phyloP scores from a whole-genome alignment of 2,113 vertebrate species.

The Mionectes macconnelli region DNA sequence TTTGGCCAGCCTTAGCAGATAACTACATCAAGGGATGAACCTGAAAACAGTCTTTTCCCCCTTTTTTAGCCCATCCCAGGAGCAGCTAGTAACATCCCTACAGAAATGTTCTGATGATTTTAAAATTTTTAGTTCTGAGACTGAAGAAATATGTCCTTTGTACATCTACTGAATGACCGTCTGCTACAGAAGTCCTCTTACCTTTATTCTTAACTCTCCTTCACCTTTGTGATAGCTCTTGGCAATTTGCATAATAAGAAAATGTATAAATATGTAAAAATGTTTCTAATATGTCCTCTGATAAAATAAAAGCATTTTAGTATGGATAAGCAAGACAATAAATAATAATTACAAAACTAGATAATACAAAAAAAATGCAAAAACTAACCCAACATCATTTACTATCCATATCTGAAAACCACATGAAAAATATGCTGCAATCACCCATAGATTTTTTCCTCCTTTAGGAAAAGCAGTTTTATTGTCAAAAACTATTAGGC shows the following conservation, averaged over 20 bases:
- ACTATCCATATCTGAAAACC: background rate
- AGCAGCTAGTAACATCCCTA: background rate
- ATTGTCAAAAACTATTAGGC: background rate
- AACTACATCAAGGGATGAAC: background rate
- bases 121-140: constrained; percentile 7
- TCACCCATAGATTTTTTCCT: background rate
- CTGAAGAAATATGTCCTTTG: constrained; percentile 8
- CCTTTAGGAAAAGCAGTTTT: background rate
- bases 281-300: constrained; percentile 59
- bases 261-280: constrained; percentile 70
- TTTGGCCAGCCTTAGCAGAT: background rate
- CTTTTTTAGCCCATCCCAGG: background rate
- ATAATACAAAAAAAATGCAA: background rate
- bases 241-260: constrained; percentile 62
- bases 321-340: constrained; percentile 35
- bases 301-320: constrained; percentile 62
- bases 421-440: background rate
- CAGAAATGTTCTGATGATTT: background rate
- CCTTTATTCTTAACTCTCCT: constrained; percentile 61
- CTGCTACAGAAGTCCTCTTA: constrained; percentile 24
- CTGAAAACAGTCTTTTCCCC: background rate
- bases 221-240: constrained; percentile 51
- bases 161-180: background rate
- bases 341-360: constrained; percentile 43
- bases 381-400: background rate